phyloP scores from a whole-genome alignment of 2,888 invertebrate species.

The Volucella zonaria region DNA sequence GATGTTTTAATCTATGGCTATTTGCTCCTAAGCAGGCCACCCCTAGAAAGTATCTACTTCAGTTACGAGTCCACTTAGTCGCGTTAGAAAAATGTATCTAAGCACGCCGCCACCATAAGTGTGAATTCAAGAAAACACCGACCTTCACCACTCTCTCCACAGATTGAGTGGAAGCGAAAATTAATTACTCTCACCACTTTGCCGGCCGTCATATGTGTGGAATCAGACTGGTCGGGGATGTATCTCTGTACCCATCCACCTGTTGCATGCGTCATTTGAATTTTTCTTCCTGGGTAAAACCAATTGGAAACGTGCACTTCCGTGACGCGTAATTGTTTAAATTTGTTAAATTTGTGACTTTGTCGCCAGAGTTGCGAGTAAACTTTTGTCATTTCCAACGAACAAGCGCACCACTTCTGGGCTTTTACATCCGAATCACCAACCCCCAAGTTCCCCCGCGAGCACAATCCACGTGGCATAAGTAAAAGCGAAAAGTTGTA shows the following conservation, averaged over 20 bases:
- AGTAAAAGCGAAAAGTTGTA: not conserved
- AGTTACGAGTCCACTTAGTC: too few relatives aligned
- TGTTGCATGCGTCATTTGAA: conserved; percentile 48
- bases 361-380: not conserved
- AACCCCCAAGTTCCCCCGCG: not conserved
- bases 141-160: conserved; percentile 24
- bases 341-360: conserved; percentile 58
- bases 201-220: not conserved
- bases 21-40: not conserved
- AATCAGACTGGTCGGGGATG: not conserved
- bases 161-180: not conserved
- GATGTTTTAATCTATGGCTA: not conserved
- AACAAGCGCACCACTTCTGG: too few relatives aligned
- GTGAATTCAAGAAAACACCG: not conserved
- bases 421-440: not conserved
- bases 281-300: not conserved
- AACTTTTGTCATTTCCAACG: conserved; percentile 40
- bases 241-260: conserved; percentile 37
- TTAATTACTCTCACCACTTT: conserved; percentile 20
- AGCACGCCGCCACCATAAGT: not conserved
- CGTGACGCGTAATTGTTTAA: conserved; percentile 49
- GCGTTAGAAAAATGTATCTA: conserved; percentile 5
- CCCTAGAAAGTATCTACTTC: not conserved
- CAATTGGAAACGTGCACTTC: conserved; percentile 29
- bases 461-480: not conserved